A percentile compares a stretch with the other conserved stretches of the same genome.
phyloP scores from a whole-genome alignment of 2,888 invertebrate genomes.

The Odontocolon sp. region DNA sequence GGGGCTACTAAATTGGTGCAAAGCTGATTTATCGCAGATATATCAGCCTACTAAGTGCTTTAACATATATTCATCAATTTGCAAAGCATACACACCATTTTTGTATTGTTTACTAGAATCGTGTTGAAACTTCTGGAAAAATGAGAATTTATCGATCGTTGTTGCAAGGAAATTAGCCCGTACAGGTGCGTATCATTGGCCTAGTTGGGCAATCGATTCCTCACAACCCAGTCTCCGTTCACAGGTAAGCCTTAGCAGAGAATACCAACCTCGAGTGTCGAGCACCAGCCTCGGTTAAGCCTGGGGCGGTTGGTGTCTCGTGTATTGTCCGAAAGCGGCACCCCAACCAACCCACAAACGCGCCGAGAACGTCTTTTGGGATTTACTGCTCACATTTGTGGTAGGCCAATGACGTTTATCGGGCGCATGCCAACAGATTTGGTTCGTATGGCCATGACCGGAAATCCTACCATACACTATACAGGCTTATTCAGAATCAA shows the following conservation, averaged over 20 bases:
- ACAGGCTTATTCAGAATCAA: conserved; percentile 50
- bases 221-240: conserved; percentile 36
- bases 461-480: conserved; percentile 49
- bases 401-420: conserved; percentile 60
- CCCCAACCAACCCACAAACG: conserved; percentile 49
- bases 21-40: background rate
- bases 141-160: conserved; percentile 12
- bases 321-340: conserved; percentile 51
- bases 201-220: conserved; percentile 45
- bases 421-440: conserved; percentile 49
- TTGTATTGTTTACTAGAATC: background rate
- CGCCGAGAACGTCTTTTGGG: conserved; percentile 60
- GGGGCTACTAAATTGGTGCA: conserved; percentile 3
- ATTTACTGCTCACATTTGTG: conserved; percentile 61
- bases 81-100: background rate
- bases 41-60: background rate
- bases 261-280: conserved; percentile 44
- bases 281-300: conserved; percentile 50
- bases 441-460: conserved; percentile 37
- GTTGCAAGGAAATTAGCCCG: conserved; percentile 11
- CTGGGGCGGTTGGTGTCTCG: conserved; percentile 50
- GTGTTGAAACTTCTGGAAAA: background rate
- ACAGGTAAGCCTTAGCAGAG: conserved; percentile 41
- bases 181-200: conserved; percentile 33
- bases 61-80: conserved; percentile 6